A percentile compares a stretch with the other conserved stretches of the same genome.
phyloP scores from a whole-genome alignment of 2,113 vertebrate species.

The Antigone vipio region DNA sequence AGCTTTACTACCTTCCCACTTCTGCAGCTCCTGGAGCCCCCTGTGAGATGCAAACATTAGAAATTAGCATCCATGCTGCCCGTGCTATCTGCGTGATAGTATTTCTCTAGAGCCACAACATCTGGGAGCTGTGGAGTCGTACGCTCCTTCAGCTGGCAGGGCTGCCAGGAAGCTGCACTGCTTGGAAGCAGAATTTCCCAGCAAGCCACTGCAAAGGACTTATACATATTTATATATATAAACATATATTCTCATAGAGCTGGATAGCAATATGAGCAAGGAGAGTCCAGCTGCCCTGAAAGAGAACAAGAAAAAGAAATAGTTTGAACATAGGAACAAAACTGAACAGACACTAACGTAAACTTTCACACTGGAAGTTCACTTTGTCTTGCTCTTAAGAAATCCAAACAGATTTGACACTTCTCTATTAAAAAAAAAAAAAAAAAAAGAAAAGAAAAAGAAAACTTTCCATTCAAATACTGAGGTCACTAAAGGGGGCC shows the following conservation, averaged over 20 bases:
- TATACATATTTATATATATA: background rate
- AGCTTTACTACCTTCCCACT: background rate
- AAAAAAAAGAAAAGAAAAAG: background rate
- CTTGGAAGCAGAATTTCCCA: background rate
- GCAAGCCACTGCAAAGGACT: background rate
- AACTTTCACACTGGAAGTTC: background rate
- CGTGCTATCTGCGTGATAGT: rapidly evolving
- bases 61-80: background rate
- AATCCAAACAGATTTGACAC: background rate
- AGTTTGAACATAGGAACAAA: background rate
- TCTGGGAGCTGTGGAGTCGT: background rate
- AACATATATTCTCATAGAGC: background rate
- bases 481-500: background rate
- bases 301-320: background rate
- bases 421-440: background rate
- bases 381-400: background rate
- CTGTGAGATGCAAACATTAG: background rate
- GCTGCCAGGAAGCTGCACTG: background rate
- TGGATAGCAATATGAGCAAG: background rate
- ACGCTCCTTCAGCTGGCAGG: background rate
- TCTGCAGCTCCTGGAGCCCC: background rate
- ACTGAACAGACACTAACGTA: background rate
- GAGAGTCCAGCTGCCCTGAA: background rate
- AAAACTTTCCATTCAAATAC: background rate
- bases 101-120: background rate